Conservation (phyloP, 2,113 vertebrate species). For the Apteryx owenii region DNA sequence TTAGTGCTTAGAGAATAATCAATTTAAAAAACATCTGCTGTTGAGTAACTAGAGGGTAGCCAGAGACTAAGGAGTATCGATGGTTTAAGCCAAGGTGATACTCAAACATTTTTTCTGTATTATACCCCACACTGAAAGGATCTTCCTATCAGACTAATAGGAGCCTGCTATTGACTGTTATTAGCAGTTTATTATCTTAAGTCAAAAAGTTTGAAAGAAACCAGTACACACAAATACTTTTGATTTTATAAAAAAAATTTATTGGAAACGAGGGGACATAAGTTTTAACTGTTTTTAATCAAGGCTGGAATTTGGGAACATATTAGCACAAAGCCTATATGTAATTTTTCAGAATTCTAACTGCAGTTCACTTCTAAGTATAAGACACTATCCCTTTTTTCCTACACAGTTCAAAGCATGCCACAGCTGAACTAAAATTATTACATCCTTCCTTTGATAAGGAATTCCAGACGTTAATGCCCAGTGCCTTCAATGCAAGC, state of each 20-base stretch:
- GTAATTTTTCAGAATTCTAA: neutral
- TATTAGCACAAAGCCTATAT: neutral
- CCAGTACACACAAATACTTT: neutral
- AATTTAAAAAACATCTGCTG: neutral
- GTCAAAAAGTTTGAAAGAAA: neutral
- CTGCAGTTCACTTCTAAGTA: neutral
- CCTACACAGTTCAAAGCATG: neutral
- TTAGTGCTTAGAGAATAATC: neutral
- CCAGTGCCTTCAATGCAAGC: neutral
- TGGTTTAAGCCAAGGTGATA: neutral
- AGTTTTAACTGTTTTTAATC: neutral
- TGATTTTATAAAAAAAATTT: neutral
- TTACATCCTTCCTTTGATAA: neutral
- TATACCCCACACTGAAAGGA: neutral
- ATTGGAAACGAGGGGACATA: neutral
- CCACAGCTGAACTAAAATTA: neutral
- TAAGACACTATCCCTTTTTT: neutral
- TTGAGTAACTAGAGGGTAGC: neutral
- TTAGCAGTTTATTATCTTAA: slow-evolving; percentile 12
- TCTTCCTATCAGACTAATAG: neutral
- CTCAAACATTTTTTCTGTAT: neutral
- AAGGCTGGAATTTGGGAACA: neutral
- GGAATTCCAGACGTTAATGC: neutral
- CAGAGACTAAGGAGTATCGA: neutral
- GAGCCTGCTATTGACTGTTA: neutral